Base-by-base conservation (phyloP, 2,113 vertebrate species). In the Rattus rattus region DNA sequence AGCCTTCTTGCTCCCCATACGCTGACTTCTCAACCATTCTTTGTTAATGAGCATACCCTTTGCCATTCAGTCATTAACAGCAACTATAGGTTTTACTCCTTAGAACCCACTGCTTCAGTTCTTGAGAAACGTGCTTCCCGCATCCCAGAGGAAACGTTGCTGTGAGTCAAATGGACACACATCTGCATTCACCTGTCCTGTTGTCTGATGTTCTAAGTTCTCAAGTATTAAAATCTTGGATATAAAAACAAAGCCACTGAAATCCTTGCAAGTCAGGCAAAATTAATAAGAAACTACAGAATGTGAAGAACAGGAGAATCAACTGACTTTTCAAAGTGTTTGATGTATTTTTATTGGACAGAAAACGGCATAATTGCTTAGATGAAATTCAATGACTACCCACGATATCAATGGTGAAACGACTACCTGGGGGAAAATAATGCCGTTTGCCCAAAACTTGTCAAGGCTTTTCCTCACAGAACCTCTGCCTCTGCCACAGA, bases 201-300 rank as follows among this genome's bases (percentile, higher is more conserved):
- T 72, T 61, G 30, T 52, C 47, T 77, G 16, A 63, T 67, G 33
- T 36, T 81, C 72, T 73, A 81, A 61, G 93, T 79, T 56, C 61
- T 79, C 94, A 83, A n/a, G 14, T n/a, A 67, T 22, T 61, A 81
- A 86, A 92, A 81, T 54, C 33, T 20, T 10, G 81, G 75, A 97
- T 86, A 83, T 90, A 30, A n/a, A 91, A 92, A 63, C 0, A 36
- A 6, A 65, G 16, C 33, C 39, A 83, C 69, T 59, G 81, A 33
- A 84, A 9, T 56, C 49, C 13, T 26, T 61, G 63, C 22, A 80
- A 94, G 63, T 52, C 5, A 91, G 24, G 12, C 17, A 91, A 19
- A 88, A 63, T 79, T 79, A 77, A 87, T 52, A 17, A 91, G 39
- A 86, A 65, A 81, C 0, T 16, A 20, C 8, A 92, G 65, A 91